Percentiles rank a stretch among this genome's conserved stretches.
Conservation (phyloP, 2,113 vertebrate species). For the Strix uralensis region DNA sequence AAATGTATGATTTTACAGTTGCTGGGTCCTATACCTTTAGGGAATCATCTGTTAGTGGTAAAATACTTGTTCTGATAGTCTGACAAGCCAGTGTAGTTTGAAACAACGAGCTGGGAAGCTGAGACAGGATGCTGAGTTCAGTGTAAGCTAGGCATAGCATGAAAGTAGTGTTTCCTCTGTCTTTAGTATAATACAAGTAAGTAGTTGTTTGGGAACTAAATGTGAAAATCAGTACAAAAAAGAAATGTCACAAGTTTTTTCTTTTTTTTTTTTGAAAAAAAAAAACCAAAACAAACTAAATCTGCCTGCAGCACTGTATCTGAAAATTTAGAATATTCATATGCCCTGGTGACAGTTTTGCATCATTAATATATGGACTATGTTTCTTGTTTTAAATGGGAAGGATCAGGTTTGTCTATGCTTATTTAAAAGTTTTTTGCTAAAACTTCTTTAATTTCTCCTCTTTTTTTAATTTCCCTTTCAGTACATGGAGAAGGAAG, state of each 20-base stretch:
- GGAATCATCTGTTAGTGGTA: not conserved
- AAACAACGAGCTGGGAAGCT: not conserved
- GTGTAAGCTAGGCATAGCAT: not conserved
- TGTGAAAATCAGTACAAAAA: not conserved
- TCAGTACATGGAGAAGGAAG: conserved; percentile 99
- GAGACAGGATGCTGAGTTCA: not conserved
- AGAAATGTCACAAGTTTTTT: not conserved
- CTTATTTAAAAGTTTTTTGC: not conserved
- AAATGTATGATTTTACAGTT: not conserved
- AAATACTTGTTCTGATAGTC: not conserved
- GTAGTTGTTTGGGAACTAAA: not conserved
- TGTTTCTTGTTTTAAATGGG: not conserved
- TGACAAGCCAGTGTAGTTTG: not conserved
- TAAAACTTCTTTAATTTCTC: not conserved
- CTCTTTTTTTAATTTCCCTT: conserved; percentile 5
- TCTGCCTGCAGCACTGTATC: not conserved
- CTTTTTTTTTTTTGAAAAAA: not conserved
- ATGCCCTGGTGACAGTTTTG: not conserved
- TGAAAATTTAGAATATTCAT: not conserved
- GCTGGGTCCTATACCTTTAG: not conserved
- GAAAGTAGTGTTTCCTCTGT: not conserved
- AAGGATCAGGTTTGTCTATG: not conserved
- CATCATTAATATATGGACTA: not conserved
- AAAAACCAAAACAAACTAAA: not conserved
- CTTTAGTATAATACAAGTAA: not conserved